A percentile compares a stretch with the other conserved stretches of the same genome.
Conservation (phyloP, 92 coral and sea anemone species). For the Diadumene lineata region DNA sequence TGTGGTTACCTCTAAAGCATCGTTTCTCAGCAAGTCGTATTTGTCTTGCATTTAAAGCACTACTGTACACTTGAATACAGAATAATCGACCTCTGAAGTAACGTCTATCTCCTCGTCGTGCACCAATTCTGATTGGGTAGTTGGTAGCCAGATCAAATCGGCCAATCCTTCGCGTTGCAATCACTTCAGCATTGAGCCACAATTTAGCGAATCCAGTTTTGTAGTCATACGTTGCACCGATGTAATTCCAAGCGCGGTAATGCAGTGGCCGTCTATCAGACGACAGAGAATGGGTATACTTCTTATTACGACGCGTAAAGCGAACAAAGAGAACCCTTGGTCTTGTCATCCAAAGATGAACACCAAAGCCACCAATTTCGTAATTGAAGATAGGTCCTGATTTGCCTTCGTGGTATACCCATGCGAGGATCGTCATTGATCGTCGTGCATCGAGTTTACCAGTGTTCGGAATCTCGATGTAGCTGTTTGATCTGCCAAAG, state of each 20-base stretch:
- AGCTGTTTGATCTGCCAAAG: constrained; percentile 61
- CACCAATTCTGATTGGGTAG: constrained; percentile 71
- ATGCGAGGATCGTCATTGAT: constrained; percentile 76
- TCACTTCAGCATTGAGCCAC: constrained; percentile 56
- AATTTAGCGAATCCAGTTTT: constrained; percentile 59
- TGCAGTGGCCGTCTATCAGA: constrained; percentile 52
- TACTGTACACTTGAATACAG: constrained; percentile 66
- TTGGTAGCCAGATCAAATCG: constrained; percentile 64
- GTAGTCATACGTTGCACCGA: constrained; percentile 69
- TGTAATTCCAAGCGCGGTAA: constrained; percentile 79
- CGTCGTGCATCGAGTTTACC: constrained; percentile 73
- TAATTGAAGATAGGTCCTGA: constrained; percentile 87
- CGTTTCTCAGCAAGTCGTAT: constrained; percentile 50
- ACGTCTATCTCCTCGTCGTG: constrained; percentile 50
- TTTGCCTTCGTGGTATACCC: constrained; percentile 75
- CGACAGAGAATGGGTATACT: constrained; percentile 47
- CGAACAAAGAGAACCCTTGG: constrained; percentile 70
- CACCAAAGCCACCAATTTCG: constrained; percentile 60
- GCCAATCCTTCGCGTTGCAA: constrained; percentile 53
- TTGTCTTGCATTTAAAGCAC: constrained; percentile 49
- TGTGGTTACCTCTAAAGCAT: constrained; percentile 51
- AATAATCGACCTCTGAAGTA: constrained; percentile 66
- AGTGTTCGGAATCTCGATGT: constrained; percentile 71
- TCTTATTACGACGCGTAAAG: constrained; percentile 49
- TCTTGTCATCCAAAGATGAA: constrained; percentile 73